Evolutionary conservation across 2,888 invertebrate genomes (phyloP), one percentile per base, ranked within the genome.

Genomic region (Amitus sp.): DNA sequence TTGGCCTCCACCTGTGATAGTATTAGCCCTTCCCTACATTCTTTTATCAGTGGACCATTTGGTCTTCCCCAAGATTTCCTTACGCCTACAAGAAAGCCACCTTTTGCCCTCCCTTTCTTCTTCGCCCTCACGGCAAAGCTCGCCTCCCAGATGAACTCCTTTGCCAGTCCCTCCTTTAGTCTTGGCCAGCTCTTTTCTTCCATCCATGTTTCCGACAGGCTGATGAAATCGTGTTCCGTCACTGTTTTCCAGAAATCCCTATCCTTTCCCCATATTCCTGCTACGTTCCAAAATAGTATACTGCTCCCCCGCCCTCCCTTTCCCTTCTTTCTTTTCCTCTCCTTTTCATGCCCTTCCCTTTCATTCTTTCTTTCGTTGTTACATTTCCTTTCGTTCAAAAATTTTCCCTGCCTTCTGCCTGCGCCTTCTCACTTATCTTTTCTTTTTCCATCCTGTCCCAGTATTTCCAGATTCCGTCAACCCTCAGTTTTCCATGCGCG

Each of bases 201-300:
- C n/a, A 65, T 5, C 68, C 68, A 66, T 7, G 66, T 68, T 30
- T 67, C 63, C 2, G 39, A 23, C 39, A 67, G 13, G 3, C 48
- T 47, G 12, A 68, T 27, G 1, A 58, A 42, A 6, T 68, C 63
- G 30, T 37, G 63, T 6, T 42, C 37, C 5, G 37, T 50, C n/a
- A 70, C 4, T 17, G 13, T 51, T 1, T 60, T 40, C 56, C 63
- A 66, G 12, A 65, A 62, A 2, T 67, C 65, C 20, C 18, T 52
- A n/a, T 62, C 61, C 18, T 70, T 70, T 0, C 58, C 61, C 12
- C 15, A 17, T 19, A 66, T 0, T 1, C 66, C 67, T 9, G 66
- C 67, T 9, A 65, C 57, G 19, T 65, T 71, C 61, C 59, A 68
- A 43, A 67, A 66, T 23, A 27, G n/a, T 20, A 37, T n/a, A n/a